Percentiles rank a stretch among this genome's conserved stretches.
Conservation (phyloP, 2,888 invertebrate genomes). For the Zygothrica quintamaculata region DNA sequence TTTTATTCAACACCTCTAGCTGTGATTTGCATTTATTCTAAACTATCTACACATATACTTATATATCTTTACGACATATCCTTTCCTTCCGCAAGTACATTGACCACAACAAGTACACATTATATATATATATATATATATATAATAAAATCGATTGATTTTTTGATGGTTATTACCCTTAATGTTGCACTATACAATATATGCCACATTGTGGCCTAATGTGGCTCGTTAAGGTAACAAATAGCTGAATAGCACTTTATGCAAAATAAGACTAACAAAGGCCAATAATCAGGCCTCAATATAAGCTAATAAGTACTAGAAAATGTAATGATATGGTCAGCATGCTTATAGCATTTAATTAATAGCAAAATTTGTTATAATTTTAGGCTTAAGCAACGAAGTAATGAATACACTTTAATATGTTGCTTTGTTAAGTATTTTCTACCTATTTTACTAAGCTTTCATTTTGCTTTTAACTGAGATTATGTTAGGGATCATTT, state of each 20-base stretch:
- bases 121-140: background rate
- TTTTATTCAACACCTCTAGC: no score
- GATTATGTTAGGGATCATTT: no score
- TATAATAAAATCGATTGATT: slow-evolving; percentile 69
- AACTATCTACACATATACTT: no score
- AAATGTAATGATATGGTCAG: slow-evolving; percentile 10
- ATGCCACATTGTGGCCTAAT: slow-evolving; percentile 40
- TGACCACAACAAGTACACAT: background rate
- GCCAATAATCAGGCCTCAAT: slow-evolving; percentile 37
- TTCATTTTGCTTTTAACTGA: no score
- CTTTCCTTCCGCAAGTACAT: background rate
- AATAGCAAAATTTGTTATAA: slow-evolving; percentile 4
- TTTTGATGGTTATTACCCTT: slow-evolving; percentile 44
- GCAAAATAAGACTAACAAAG: slow-evolving; percentile 40
- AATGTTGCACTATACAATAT: slow-evolving; percentile 15
- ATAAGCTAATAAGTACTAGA: slow-evolving; percentile 31
- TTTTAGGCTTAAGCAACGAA: slow-evolving; percentile 15
- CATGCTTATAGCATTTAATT: slow-evolving; percentile 17
- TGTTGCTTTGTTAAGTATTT: no score
- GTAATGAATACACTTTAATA: no score
- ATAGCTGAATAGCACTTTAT: slow-evolving; percentile 65
- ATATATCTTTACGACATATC: background rate
- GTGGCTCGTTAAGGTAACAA: slow-evolving; percentile 61
- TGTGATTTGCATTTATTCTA: no score
- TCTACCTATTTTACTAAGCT: no score